Evolutionary conservation across 1,140 invertebrate genomes (phyloP), one percentile per base, ranked within the genome.

Genomic region (Hydropsyche tenuis): DNA sequence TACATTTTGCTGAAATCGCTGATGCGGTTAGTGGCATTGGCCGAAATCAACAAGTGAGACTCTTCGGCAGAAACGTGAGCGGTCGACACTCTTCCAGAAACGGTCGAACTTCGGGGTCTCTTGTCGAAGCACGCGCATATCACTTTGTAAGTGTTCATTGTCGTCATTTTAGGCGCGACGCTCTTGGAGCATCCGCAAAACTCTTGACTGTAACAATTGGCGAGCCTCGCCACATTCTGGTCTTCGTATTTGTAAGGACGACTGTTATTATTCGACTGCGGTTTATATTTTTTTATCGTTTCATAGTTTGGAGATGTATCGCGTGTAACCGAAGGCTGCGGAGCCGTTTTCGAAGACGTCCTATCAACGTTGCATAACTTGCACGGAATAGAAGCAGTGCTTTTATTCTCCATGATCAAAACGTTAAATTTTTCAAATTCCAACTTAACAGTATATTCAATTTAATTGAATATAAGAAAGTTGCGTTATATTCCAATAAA

Each of bases 101-200:
- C 46, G 12, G 75, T 77, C 1, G 72, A 73, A 42, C 75, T 76
- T 7, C 75, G 43, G 5, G 73, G 72, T 22, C 75, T 71, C 27
- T 53, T 64, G 3, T 68, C 37, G 60, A 70, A 75, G 62, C 74
- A 75, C 12, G 25, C 48, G 45, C 74, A 72, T 37, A 72, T 71
- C 1, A 60, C 25, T 37, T 37, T 37, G 30, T 37, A 37, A 3
- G 30, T 37, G 30, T 37, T 37, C 9, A 37, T 37, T 37, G 30
- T 37, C 3, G 3, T 37, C 9, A 37, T 37, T 37, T 74, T 56
- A 65, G 53, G 65, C 23, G 37, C 37, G 16, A 51, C 62, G 22
- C 25, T 12, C 30, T 37, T 43, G 30, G 48, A 46, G 60, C 20
- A 51, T 22, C 20, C 65, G 64, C 11, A 22, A 62, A 23, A 25